phyloP scores from a whole-genome alignment of 2,113 vertebrate genomes.

The Rana temporaria region DNA sequence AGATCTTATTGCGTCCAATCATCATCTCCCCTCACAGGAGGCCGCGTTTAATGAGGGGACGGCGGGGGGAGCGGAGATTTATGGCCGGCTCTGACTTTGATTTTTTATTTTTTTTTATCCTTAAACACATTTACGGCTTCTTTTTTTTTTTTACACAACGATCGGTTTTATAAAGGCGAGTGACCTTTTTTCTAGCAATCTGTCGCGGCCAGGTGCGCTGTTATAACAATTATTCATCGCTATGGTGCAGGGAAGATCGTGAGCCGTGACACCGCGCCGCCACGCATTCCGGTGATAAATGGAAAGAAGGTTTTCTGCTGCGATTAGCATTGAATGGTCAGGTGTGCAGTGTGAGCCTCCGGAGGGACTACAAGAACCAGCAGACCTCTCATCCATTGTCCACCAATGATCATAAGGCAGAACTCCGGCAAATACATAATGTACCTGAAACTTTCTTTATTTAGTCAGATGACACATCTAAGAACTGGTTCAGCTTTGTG shows the following conservation, averaged over 20 bases:
- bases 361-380: too few species aligned
- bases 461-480: too few species aligned
- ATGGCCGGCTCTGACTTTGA: conserved; percentile 77
- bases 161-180: conserved; percentile 83
- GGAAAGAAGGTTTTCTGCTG: too few species aligned
- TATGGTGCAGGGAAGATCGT: neutral
- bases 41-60: conserved; percentile 89
- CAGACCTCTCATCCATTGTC: too few species aligned
- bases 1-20: conserved; percentile 90
- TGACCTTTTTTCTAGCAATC: conserved; percentile 82
- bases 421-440: too few species aligned
- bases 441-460: too few species aligned
- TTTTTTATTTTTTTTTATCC: conserved; percentile 78
- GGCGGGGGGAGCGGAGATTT: conserved; percentile 87
- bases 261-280: too few species aligned
- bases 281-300: too few species aligned
- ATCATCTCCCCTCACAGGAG: conserved; percentile 91
- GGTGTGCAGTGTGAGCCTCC: neutral
- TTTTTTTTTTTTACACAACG: conserved; percentile 82
- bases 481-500: too few species aligned
- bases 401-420: too few species aligned
- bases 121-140: conserved; percentile 83
- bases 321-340: neutral
- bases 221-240: conserved; percentile 78
- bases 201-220: conserved; percentile 80